Percentiles rank a stretch among this genome's conserved stretches.
Conservation (phyloP, 2,113 vertebrate genomes). For the Nanorana parkeri region DNA sequence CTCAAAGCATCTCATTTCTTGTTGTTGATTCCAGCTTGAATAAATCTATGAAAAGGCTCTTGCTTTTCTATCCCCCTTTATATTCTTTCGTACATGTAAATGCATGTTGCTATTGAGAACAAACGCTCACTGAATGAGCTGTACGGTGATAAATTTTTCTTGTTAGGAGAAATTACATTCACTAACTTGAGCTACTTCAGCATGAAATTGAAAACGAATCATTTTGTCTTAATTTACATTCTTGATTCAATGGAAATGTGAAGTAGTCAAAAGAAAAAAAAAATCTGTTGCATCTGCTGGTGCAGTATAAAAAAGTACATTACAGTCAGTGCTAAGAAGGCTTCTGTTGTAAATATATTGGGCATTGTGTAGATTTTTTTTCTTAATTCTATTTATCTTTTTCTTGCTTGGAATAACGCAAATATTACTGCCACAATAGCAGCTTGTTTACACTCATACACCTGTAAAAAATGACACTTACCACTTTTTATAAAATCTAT, state of each 20-base stretch:
- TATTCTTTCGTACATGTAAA: constrained; percentile 75
- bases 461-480: too few species aligned
- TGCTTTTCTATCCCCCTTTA: constrained; percentile 88
- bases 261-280: constrained; percentile 81
- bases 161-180: constrained; percentile 98
- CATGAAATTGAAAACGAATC: constrained; percentile 99
- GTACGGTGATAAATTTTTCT: constrained; percentile 98
- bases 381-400: too few species aligned
- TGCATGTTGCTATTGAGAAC: constrained; percentile 73
- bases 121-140: constrained; percentile 87
- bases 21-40: constrained; percentile 59
- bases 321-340: neutral
- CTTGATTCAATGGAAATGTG: constrained; percentile 97
- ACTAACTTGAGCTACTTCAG: constrained; percentile 99
- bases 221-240: constrained; percentile 98
- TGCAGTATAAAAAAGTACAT: constrained; percentile 28
- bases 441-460: too few species aligned
- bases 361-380: too few species aligned
- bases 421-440: too few species aligned
- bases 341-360: too few species aligned
- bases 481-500: too few species aligned
- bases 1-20: constrained; percentile 3
- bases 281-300: constrained; percentile 65
- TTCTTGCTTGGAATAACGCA: too few species aligned
- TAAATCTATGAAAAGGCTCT: constrained; percentile 74